Conservation (phyloP, 2,797 vertebrate species). For the Acrossocheilus fasciatus region DNA sequence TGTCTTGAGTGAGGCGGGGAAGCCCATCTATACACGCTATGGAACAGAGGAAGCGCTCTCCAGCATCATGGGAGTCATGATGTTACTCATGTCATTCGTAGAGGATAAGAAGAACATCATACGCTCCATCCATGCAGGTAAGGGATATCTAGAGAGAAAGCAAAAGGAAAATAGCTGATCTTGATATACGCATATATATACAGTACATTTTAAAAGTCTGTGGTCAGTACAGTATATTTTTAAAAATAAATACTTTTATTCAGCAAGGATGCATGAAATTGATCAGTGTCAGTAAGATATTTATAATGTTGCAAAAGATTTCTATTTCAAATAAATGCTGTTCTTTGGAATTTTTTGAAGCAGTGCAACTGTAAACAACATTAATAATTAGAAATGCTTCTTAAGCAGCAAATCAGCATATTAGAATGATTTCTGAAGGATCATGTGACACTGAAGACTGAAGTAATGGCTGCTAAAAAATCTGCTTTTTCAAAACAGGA, state of each 20-base stretch:
- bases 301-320: not conserved
- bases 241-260: not conserved
- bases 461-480: not conserved
- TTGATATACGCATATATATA: not conserved
- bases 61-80: constrained; percentile 97
- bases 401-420: not conserved
- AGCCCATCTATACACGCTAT: constrained; percentile 95
- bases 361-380: not conserved
- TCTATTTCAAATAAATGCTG: not conserved
- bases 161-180: not conserved
- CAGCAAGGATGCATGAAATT: not conserved
- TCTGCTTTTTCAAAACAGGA: not conserved
- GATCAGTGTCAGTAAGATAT: not conserved
- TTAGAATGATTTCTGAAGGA: not conserved
- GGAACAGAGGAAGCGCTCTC: constrained; percentile 96
- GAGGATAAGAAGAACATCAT: constrained; percentile 94
- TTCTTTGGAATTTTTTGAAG: not conserved
- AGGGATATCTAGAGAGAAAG: not conserved
- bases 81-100: constrained; percentile 95
- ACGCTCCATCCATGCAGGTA: constrained; percentile 96
- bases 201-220: not conserved
- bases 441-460: not conserved
- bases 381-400: not conserved
- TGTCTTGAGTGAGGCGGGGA: constrained; percentile 95
- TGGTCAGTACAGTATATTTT: too few relatives aligned